phyloP scores from a whole-genome alignment of 2,888 invertebrate genomes.

The Oeneis ivallda region DNA sequence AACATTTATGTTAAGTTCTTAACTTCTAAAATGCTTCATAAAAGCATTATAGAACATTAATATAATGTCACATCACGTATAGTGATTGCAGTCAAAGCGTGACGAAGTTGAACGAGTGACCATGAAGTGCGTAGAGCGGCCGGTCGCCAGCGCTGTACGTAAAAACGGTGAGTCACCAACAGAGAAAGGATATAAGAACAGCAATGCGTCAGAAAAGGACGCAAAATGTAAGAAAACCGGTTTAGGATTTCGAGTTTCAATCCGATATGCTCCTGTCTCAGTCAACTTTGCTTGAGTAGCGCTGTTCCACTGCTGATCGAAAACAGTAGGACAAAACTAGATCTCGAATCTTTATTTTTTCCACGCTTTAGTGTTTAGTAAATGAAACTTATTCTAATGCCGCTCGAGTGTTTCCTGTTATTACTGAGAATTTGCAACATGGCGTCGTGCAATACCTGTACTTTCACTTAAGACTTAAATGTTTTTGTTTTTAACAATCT shows the following conservation, averaged over 20 bases:
- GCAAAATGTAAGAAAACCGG: constrained; percentile 68
- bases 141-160: constrained; percentile 66
- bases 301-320: constrained; percentile 57
- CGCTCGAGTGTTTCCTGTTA: constrained; percentile 20
- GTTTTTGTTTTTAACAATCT: constrained; percentile 48
- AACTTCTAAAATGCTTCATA: constrained; percentile 36
- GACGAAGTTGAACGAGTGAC: constrained; percentile 78
- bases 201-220: constrained; percentile 60
- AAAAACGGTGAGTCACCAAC: constrained; percentile 78
- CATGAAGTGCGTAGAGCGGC: constrained; percentile 79
- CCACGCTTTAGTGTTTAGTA: constrained; percentile 7
- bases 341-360: constrained; percentile 28
- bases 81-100: constrained; percentile 75
- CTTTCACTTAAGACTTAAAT: constrained; percentile 30
- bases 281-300: constrained; percentile 69
- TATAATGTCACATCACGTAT: constrained; percentile 72
- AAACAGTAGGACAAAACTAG: constrained; percentile 43
- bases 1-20: too few species aligned
- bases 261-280: constrained; percentile 79
- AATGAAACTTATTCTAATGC: constrained; percentile 15
- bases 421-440: constrained; percentile 32
- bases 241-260: constrained; percentile 80
- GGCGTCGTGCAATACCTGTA: constrained; percentile 15
- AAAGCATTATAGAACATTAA: constrained; percentile 56
- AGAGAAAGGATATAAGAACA: constrained; percentile 63